Base-by-base conservation (phyloP, 1,140 invertebrate species). In the Ceratosolen solmsi region DNA sequence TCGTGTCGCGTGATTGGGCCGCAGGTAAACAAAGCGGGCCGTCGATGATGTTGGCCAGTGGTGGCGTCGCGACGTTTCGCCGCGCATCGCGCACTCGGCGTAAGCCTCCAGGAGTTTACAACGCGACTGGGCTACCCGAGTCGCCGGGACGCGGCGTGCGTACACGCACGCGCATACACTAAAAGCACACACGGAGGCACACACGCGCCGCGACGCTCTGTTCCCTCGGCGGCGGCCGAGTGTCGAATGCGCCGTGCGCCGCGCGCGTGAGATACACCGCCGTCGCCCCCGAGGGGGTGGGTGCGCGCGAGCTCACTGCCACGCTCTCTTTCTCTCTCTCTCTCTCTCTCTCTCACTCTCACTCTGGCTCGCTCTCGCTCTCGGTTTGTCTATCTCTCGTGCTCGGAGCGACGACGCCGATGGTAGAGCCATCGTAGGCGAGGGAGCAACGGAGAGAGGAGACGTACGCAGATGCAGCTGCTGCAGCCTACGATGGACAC, bases 201-300 rank as follows among this genome's bases (percentile, higher is more conserved):
- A 30, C 41, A 33, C 58, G 36, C 58, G 56, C 60, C 27, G 0
- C 38, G n/a, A 2, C 20, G 1, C 38, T 27, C 36, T 73, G 58
- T 25, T 76, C 38, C 25, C 80, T 30, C 73, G 60, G 27, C 65
- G 73, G 51, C 51, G 80, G 63, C 25, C 80, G 73, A 76, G 33
- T 49, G 49, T 82, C 73, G 73, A 82, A 63, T 82, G 80, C 72
- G 79, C 73, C 36, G 70, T 30, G 27, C 46, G 56, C 54, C 17
- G 38, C 27, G n/a, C 74, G 74, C 74, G n/a, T 22, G 36, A 54
- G 58, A 22, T 11, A 41, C 36, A 41, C 41, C 36, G 63, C 17
- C 75, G 60, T 56, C 75, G 75, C 41, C 65, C 58, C 38, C n/a
- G 36, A 58, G 77, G 38, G 70, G 78, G 70, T 73, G 78, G 78